These are phyloP conservation scores for Lucilia cuprina DNA, from an alignment of 1,140 invertebrate genomes.

Conservation along the genomic window DNA sequence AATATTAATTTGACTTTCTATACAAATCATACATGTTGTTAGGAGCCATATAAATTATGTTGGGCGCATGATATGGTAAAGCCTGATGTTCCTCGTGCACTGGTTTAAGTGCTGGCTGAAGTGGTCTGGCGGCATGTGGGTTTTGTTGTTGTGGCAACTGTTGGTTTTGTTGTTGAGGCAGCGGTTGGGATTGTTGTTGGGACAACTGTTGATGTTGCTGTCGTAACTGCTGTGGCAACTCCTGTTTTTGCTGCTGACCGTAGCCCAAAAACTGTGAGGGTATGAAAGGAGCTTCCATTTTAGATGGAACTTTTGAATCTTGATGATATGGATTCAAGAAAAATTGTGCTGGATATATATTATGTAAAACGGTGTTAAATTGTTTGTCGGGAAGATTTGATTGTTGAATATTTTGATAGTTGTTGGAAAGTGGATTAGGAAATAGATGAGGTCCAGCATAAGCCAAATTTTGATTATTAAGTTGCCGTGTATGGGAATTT, in stretches of 20 bases:
- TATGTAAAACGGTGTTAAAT: neutral
- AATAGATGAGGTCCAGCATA: constrained; percentile 7
- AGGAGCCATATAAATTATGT: neutral
- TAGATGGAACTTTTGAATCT: neutral
- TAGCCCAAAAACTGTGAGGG: constrained; percentile 22
- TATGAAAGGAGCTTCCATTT: constrained; percentile 19
- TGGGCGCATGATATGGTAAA: neutral
- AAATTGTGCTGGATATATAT: neutral
- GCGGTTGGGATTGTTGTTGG: constrained; percentile 14
- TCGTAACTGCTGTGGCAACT: neutral
- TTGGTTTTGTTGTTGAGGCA: neutral
- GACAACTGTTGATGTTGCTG: neutral
- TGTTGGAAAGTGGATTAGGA: neutral
- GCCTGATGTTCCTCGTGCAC: neutral
- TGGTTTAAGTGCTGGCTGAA: neutral
- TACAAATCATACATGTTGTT: constrained; percentile 11
- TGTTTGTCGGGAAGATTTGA: neutral
- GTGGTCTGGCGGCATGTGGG: no score
- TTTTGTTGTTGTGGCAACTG: neutral
- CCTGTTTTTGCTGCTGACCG: neutral
- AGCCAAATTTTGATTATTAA: neutral
- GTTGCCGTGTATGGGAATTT: neutral
- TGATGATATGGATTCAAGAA: neutral
- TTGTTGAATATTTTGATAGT: neutral
- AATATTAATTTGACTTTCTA: neutral